Evolutionary conservation across 2,113 vertebrate genomes (phyloP).

Genomic region (Neogobius melanostomus): DNA sequence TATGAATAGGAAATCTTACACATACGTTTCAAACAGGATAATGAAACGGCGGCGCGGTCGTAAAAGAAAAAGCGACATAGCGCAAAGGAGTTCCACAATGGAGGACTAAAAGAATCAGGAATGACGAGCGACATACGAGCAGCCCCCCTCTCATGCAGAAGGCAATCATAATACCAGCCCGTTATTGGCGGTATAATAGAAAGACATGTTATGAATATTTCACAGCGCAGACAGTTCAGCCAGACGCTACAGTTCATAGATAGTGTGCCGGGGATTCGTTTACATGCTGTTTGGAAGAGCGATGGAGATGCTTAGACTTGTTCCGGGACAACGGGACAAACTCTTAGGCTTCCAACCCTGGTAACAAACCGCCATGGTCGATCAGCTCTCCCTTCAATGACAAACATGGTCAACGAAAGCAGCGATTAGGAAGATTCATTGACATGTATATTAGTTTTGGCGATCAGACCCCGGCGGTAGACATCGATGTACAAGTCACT

Average conservation of each 20-base stretch:
- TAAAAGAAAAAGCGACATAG: neutral
- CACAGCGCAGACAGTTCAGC: constrained; percentile 2
- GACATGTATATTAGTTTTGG: no score
- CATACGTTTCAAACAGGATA: neutral
- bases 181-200: neutral
- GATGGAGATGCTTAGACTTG: neutral
- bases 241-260: constrained; percentile 2
- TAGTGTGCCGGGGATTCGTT: neutral
- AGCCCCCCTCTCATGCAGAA: neutral
- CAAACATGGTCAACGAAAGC: no score
- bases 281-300: neutral
- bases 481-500: no score
- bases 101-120: neutral
- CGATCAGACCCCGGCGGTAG: no score
- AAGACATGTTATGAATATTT: neutral
- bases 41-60: neutral
- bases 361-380: no score
- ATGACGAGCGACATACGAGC: constrained; percentile 16
- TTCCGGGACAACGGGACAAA: no score
- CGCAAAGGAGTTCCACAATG: constrained; percentile 7
- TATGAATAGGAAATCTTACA: neutral
- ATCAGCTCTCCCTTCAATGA: no score
- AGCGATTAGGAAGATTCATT: no score
- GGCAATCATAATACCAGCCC: neutral
- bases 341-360: no score